Conservation (phyloP, 64 coral and sea anemone species). For the Montipora sp. region DNA sequence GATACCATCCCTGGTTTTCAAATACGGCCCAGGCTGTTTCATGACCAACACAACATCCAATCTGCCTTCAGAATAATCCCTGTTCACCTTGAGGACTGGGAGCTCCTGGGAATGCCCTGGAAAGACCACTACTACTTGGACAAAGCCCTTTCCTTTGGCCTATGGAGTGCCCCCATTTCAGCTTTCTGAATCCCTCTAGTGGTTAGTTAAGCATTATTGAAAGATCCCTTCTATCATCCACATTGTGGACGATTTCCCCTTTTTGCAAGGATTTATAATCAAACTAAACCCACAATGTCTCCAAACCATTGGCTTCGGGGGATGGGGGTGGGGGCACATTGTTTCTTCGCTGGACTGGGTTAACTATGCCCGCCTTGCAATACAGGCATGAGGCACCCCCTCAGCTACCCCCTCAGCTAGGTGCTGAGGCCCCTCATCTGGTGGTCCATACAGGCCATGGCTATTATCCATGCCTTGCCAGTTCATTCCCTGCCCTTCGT, state of each 20-base stretch:
- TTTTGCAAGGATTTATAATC: neutral
- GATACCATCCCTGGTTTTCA: neutral
- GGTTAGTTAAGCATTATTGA: neutral
- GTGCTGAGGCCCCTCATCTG: no score
- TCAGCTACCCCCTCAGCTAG: no score
- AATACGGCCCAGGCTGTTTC: neutral
- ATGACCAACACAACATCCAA: neutral
- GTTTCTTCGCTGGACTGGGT: neutral
- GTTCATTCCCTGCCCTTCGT: no score
- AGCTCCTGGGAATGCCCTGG: neutral
- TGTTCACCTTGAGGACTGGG: neutral
- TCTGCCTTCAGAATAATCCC: neutral
- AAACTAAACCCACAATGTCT: neutral
- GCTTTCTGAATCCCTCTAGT: neutral
- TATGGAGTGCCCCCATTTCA: neutral
- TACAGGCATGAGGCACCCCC: no score
- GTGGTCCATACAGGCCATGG: no score
- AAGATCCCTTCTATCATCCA: neutral
- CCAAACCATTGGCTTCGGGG: no score
- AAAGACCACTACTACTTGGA: neutral
- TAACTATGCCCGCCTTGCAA: no score
- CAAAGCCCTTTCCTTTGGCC: slow-evolving; percentile 1
- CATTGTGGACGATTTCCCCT: neutral
- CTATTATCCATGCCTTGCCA: no score
- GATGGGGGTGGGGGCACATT: neutral